Base-by-base conservation (phyloP, 2,888 invertebrate genomes). In the Deilephila porcellus region DNA sequence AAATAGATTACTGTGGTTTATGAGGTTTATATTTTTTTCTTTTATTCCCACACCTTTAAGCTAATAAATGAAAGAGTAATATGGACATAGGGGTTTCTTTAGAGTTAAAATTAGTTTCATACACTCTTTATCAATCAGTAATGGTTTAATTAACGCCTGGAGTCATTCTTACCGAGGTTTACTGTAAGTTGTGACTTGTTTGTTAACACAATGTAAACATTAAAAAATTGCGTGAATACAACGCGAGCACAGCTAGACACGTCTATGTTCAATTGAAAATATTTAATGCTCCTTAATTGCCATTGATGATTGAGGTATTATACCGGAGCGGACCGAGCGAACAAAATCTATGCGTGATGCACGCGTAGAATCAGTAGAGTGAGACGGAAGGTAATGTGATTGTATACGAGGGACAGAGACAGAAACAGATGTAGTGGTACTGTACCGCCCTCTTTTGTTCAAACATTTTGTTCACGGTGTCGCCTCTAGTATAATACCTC, bases 131-230 rank as follows among this genome's bases (percentile, higher is more conserved):
- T n/a, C 6, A 14, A 52, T 19, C n/a, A 56, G 3, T 6, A n/a
- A 56, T n/a, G 5, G 56, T 56, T 56, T 3, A 45, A 11, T 45
- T 11, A 45, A 45, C 11, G 14, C 14, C 11, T 63, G 34, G 37
- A 17, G 34, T 45, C 63, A 63, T 63, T 64, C 19, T 67, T 6
- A 25, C 17, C 67, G 17, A 20, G 20, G 37, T 63, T 52, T 67
- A 67, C 45, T 52, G 52, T 25, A 67, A 25, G 45, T 67, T 67
- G 17, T 67, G 67, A 67, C 45, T 52, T 52, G 11, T 11, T 45
- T 14, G 45, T 45, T 45, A 45, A 45, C 8, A 63, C 7, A 3
- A 20, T 64, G 34, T 29, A 34, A 37, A 63, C 34, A 63, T 63
- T 32, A 32, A 32, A 63, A 34, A 29, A 34, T 37, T 34, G 17